Percentiles rank a stretch among this genome's conserved stretches.
These are phyloP conservation scores for Hepsetus odoe DNA, from an alignment of 2,113 vertebrate genomes.

Conservation along the genomic window DNA sequence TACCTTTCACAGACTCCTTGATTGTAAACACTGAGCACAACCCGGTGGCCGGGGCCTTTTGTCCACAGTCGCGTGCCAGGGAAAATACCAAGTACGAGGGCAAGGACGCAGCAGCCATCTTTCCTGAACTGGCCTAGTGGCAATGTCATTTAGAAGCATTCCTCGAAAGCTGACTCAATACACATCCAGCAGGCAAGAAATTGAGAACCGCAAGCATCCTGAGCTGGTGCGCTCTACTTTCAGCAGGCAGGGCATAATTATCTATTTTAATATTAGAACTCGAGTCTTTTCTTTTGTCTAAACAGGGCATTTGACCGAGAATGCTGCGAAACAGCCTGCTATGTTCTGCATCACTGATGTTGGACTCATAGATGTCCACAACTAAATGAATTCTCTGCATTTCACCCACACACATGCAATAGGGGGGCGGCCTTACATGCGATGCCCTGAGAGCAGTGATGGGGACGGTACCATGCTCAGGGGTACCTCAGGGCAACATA, in stretches of 20 bases:
- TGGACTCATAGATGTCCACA: neutral
- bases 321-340: neutral
- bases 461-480: too few relatives aligned
- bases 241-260: neutral
- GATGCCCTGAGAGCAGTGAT: too few relatives aligned
- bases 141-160: neutral
- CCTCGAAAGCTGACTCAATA: neutral
- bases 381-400: too few relatives aligned
- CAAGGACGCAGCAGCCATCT: neutral
- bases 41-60: neutral
- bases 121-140: neutral
- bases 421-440: too few relatives aligned
- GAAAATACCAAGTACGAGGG: neutral
- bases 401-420: too few relatives aligned
- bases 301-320: neutral
- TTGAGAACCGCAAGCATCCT: neutral
- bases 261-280: neutral
- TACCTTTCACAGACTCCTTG: conserved; percentile 4
- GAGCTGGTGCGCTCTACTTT: neutral
- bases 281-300: neutral
- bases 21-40: conserved; percentile 13
- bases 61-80: neutral
- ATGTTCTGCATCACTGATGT: neutral
- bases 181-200: neutral
- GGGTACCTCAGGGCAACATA: too few relatives aligned